phyloP scores from a whole-genome alignment of 2,797 vertebrate species.

The Acanthornis magna region DNA sequence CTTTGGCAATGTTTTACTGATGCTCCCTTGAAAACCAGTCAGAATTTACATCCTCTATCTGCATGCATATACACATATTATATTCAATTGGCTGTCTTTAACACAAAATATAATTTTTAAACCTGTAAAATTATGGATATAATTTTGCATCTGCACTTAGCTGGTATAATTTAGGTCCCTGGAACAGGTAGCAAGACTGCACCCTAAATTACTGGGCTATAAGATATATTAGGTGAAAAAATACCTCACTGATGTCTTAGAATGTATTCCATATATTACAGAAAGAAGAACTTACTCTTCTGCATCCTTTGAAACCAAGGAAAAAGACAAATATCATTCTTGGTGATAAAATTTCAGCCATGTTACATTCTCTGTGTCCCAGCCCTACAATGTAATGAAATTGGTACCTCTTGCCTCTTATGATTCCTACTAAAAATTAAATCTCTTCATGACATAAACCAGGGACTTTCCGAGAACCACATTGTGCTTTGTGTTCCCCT shows the following conservation, averaged over 20 bases:
- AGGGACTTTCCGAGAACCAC: neutral
- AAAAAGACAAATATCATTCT: neutral
- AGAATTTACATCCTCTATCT: conserved; percentile 18
- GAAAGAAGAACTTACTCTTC: neutral
- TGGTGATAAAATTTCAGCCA: neutral
- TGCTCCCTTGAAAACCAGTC: conserved; percentile 5
- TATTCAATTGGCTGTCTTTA: neutral
- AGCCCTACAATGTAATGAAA: neutral
- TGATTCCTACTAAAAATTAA: neutral
- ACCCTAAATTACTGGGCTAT: neutral
- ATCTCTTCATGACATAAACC: neutral
- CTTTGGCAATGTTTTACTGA: neutral
- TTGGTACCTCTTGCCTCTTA: neutral
- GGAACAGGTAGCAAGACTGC: neutral
- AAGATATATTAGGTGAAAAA: neutral
- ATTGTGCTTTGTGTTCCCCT: neutral
- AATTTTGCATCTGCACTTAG: conserved; percentile 5
- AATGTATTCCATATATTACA: neutral
- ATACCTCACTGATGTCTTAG: neutral
- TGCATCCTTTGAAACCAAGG: neutral
- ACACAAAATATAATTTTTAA: neutral
- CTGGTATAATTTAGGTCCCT: neutral
- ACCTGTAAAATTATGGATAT: neutral
- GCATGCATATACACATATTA: neutral
- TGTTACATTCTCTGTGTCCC: neutral